A percentile compares a stretch with the other conserved stretches of the same genome.
Conservation (phyloP, 2,888 invertebrate genomes). For the Belgica antarctica region DNA sequence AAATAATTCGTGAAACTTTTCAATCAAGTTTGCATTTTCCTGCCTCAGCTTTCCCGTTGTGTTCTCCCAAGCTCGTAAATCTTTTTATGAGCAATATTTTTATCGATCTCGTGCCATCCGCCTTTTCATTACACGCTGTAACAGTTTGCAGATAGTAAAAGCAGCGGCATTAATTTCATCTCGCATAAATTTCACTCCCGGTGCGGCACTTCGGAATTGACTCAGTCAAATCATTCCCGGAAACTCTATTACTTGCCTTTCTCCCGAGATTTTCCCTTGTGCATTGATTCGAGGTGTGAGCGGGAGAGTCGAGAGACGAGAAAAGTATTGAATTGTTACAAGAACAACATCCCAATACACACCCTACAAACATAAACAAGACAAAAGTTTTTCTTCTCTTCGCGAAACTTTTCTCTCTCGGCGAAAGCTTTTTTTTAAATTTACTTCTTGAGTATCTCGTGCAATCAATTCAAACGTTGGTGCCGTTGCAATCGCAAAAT, state of each 20-base stretch:
- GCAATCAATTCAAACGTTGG: not conserved
- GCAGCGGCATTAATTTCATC: not conserved
- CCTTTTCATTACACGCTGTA: not conserved
- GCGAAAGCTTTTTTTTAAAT: not conserved
- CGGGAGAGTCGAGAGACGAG: not conserved
- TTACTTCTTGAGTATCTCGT: too few relatives aligned
- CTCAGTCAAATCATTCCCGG: not conserved
- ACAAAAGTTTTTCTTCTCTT: not conserved
- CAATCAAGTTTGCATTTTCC: too few relatives aligned
- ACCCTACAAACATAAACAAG: slow-evolving; percentile 31
- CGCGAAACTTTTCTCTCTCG: not conserved
- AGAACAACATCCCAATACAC: slow-evolving; percentile 22
- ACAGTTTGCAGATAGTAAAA: slow-evolving; percentile 9
- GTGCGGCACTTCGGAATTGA: not conserved
- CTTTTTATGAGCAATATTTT: not conserved
- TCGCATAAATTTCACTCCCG: slow-evolving; percentile 5
- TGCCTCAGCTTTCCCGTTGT: too few relatives aligned
- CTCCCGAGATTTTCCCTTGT: not conserved
- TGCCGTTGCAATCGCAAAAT: not conserved
- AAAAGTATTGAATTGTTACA: slow-evolving; percentile 24
- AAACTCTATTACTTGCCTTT: not conserved
- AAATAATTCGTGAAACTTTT: not conserved
- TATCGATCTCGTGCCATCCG: not conserved
- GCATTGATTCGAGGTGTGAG: not conserved
- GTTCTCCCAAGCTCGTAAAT: not conserved